A percentile compares a stretch with the other conserved stretches of the same genome.
phyloP scores from a whole-genome alignment of 2,888 invertebrate genomes.

The Spodoptera exigua region DNA sequence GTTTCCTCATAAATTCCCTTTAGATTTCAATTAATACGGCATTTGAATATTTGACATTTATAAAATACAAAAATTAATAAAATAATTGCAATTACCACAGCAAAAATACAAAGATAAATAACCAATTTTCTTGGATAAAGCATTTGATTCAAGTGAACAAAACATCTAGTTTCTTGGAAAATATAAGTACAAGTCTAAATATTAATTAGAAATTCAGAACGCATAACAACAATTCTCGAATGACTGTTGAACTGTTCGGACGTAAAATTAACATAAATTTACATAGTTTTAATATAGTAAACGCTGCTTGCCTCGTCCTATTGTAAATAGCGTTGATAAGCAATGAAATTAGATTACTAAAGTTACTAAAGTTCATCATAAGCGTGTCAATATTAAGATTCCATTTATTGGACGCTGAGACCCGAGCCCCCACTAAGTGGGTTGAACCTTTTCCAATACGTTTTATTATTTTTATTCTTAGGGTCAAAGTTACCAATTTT shows the following conservation, averaged over 20 bases:
- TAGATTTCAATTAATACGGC: too few relatives aligned
- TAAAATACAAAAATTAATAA: too few relatives aligned
- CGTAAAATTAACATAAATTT: constrained; percentile 49
- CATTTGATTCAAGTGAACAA: too few relatives aligned
- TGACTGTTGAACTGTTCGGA: constrained; percentile 16
- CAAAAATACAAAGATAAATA: too few relatives aligned
- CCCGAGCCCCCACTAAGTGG: constrained; percentile 13
- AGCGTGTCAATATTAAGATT: constrained; percentile 39
- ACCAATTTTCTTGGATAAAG: too few relatives aligned
- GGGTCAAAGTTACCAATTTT: constrained; percentile 23
- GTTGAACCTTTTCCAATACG: constrained; percentile 21
- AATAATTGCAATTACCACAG: too few relatives aligned
- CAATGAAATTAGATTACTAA: constrained; percentile 33
- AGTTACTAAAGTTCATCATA: constrained; percentile 34
- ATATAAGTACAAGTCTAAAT: constrained; percentile 1
- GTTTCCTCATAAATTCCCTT: too few relatives aligned
- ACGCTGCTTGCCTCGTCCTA: constrained; percentile 8
- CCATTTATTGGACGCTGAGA: constrained; percentile 28
- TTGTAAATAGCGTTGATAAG: constrained; percentile 41
- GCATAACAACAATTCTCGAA: constrained; percentile 24
- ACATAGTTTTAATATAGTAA: constrained; percentile 43
- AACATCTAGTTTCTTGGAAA: constrained; percentile 1
- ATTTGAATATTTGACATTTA: too few relatives aligned
- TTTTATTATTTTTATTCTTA: constrained; percentile 13
- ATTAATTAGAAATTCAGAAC: constrained; percentile 26